phyloP scores from a whole-genome alignment of 2,888 invertebrate species.

The Apotomis turbidana region DNA sequence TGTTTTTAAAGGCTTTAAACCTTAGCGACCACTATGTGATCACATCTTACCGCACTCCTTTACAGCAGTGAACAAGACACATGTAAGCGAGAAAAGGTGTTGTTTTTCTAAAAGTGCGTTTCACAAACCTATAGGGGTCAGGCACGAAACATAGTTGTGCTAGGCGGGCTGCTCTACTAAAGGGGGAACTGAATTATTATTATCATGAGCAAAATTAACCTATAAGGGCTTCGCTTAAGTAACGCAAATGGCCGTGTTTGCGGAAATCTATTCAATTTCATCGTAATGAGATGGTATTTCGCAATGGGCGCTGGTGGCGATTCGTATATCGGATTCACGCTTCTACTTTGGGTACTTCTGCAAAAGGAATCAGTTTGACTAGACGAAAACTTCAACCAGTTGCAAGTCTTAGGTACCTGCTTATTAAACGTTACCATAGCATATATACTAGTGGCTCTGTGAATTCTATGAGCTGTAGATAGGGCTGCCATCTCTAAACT shows the following conservation, averaged over 20 bases:
- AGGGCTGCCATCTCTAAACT: no score
- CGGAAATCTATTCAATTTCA: slow-evolving; percentile 35
- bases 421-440: not conserved
- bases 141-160: no score
- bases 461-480: no score
- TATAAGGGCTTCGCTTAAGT: slow-evolving; percentile 24
- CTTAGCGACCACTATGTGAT: no score
- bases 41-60: not conserved
- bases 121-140: no score
- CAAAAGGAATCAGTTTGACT: not conserved
- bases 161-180: not conserved
- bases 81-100: no score
- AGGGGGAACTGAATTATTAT: slow-evolving; percentile 22
- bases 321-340: slow-evolving; percentile 16
- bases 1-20: no score
- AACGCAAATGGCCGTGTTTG: slow-evolving; percentile 31
- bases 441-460: no score
- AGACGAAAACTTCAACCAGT: not conserved
- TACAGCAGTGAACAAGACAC: slow-evolving; percentile 4
- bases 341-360: not conserved
- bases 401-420: not conserved
- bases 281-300: slow-evolving; percentile 30
- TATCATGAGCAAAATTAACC: slow-evolving; percentile 26
- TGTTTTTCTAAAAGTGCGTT: no score
- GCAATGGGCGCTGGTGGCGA: slow-evolving; percentile 20